Base-by-base conservation (phyloP, 2,113 vertebrate genomes). In the Jacana jacana region DNA sequence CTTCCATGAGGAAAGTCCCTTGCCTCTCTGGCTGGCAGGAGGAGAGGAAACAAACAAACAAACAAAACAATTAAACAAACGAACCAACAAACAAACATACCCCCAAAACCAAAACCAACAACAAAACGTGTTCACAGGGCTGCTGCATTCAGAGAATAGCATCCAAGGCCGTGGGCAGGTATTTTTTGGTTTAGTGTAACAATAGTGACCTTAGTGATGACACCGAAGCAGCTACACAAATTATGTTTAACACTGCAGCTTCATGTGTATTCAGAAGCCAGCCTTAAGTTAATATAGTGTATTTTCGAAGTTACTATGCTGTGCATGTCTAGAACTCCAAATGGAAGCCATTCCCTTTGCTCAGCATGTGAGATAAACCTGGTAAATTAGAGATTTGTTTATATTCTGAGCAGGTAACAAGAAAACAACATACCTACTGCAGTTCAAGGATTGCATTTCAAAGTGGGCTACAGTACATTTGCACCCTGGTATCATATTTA, bases 401-500 rank as follows among this genome's bases (percentile, higher is more conserved):
- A 73, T 91, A 97, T 95, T 94, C 97, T 73, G 81, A 94, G 82
- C 94, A 96, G 87, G 81, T 82, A 95, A 90, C 77, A 88, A 72
- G 76, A 88, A 89, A 96, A 77, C 65, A 84, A 49, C 75, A 27
- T 39, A 64, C 48, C 76, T 68, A 73, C 84, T 75, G 71, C 72
- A 80, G 76, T 61, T 86, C 83, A 72, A 91, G 88, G 64, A 60
- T 8, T 70, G 30, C 44, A 76, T 95, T 93, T 92, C 86, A 91
- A n/a, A 82, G 54, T 66, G 40, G 46, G 17, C 42, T 72, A 27
- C 0, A 1, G 28, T 58, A 85, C 52, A 42, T 85, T 69, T 89
- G 70, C 77, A 85, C 65, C 79, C 76, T 57, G 64, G 35, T 79
- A 60, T 73, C 52, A 65, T 27, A 87, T 80, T 92, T 80, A 68